A percentile compares a stretch with the other conserved stretches of the same genome.
These are phyloP conservation scores for Escarpia spicata DNA, from an alignment of 2,888 invertebrate species.

Conservation along the genomic window DNA sequence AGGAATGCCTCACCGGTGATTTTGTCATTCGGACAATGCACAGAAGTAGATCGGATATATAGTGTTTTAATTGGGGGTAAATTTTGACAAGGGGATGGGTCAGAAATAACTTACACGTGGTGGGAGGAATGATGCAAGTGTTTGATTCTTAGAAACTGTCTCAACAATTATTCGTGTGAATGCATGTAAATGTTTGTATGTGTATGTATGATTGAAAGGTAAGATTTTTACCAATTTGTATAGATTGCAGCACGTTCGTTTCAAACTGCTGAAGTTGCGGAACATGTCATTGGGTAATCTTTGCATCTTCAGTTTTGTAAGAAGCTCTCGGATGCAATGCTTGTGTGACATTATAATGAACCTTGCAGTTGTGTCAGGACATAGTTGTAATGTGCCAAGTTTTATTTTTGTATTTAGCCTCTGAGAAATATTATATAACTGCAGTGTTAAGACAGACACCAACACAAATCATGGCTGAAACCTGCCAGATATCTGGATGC, in stretches of 20 bases:
- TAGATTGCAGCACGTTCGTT: not conserved
- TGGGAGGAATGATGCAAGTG: not conserved
- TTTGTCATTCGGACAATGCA: not conserved
- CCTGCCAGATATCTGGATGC: not conserved
- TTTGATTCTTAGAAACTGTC: not conserved
- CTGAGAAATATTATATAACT: not conserved
- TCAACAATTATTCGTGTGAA: not conserved
- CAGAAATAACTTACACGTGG: not conserved
- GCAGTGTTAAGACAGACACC: not conserved
- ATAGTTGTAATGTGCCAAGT: not conserved
- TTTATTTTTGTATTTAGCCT: not conserved
- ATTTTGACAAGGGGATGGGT: not conserved
- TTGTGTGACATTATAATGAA: not conserved
- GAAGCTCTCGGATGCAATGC: not conserved
- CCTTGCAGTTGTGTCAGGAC: not conserved
- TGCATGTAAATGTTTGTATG: not conserved
- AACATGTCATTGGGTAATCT: not conserved
- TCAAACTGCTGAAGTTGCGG: not conserved
- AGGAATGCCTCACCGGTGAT: conserved; percentile 4
- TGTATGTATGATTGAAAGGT: not conserved
- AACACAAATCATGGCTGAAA: not conserved
- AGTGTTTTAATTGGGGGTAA: not conserved
- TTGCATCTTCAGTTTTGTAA: too few species aligned
- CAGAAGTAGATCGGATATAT: not conserved
- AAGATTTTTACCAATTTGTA: not conserved